A percentile compares a stretch with the other conserved stretches of the same genome.
Evolutionary conservation across 1,140 invertebrate genomes (phyloP).

Genomic region (Hylyphantes graminicola): DNA sequence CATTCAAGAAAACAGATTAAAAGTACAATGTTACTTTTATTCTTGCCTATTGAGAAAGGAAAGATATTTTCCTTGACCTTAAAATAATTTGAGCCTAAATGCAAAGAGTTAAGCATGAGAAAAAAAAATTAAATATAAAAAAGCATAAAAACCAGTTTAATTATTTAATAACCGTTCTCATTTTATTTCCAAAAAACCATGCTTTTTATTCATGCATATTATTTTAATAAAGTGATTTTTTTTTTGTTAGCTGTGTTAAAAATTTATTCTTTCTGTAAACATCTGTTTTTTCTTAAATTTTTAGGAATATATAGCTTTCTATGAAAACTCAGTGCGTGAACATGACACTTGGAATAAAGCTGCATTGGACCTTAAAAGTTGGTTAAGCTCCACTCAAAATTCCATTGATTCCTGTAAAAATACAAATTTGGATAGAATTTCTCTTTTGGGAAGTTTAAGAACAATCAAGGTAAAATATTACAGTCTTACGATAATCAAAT

Average conservation of each 20-base stretch:
- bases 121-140: too few relatives aligned
- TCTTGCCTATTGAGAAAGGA: background rate
- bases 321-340: conserved; percentile 90
- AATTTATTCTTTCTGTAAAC: too few relatives aligned
- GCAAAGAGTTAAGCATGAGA: too few relatives aligned
- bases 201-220: too few relatives aligned
- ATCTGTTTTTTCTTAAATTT: background rate
- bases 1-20: background rate
- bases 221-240: too few relatives aligned
- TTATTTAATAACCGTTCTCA: too few relatives aligned
- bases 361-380: conserved; percentile 88
- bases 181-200: too few relatives aligned
- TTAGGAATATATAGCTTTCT: conserved; percentile 69
- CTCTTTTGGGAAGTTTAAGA: conserved; percentile 91
- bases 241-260: too few relatives aligned
- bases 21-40: background rate
- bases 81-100: too few relatives aligned
- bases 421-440: conserved; percentile 85
- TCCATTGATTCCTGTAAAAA: conserved; percentile 89
- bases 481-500: background rate
- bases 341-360: conserved; percentile 93
- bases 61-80: too few relatives aligned
- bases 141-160: too few relatives aligned
- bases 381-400: conserved; percentile 89
- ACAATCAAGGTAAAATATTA: conserved; percentile 76